Conservation (phyloP, 2,113 vertebrate genomes). For the Dipodomys ordii region DNA sequence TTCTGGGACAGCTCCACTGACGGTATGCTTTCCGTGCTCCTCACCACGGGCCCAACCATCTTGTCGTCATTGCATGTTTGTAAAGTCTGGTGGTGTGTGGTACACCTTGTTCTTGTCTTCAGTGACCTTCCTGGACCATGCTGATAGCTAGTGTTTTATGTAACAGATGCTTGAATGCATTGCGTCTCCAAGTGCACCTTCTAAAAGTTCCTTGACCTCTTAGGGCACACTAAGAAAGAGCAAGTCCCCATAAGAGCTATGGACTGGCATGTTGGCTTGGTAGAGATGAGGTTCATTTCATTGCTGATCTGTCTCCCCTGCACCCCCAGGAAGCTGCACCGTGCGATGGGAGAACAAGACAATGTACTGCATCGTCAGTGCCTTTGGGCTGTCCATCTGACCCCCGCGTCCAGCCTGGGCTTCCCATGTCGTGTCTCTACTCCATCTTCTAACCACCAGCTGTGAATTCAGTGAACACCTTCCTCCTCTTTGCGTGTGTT, state of each 20-base stretch:
- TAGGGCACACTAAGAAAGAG: no score
- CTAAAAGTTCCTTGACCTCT: neutral
- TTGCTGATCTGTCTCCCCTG: slow-evolving; percentile 33
- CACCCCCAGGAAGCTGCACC: slow-evolving; percentile 91
- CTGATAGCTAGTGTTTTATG: neutral
- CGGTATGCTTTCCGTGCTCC: slow-evolving; percentile 86
- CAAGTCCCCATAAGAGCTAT: no score
- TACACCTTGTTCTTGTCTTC: neutral
- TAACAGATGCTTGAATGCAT: no score
- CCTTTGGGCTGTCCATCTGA: slow-evolving; percentile 94
- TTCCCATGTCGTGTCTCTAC: slow-evolving; percentile 54
- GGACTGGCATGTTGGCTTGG: neutral
- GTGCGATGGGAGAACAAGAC: slow-evolving; percentile 97
- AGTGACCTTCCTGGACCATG: no score
- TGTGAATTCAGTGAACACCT: slow-evolving; percentile 69
- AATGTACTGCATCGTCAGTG: slow-evolving; percentile 95
- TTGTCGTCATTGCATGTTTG: neutral
- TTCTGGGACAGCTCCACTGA: slow-evolving; percentile 98
- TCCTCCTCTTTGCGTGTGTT: slow-evolving; percentile 65
- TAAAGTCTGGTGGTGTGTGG: no score
- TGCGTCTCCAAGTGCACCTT: neutral
- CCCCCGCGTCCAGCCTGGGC: slow-evolving; percentile 54
- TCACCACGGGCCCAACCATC: no score
- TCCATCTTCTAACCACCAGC: slow-evolving; percentile 64
- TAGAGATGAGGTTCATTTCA: neutral